Base-by-base conservation (phyloP, 37 sponge, comb jelly and placozoan species). In the Ianthella basta region DNA sequence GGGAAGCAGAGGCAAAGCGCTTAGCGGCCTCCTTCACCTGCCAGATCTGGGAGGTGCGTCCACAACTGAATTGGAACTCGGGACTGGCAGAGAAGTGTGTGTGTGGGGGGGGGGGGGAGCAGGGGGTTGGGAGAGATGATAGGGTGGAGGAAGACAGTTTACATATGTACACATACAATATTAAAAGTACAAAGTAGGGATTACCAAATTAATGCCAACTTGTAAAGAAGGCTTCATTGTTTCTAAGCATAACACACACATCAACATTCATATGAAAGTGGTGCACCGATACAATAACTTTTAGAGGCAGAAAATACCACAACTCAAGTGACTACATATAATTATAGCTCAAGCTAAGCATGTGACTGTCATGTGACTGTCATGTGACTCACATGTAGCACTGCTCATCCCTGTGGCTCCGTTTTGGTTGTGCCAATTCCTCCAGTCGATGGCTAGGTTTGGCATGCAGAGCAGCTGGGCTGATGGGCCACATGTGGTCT, bases 401-500 rank as follows among this genome's bases (percentile, higher is more conserved):
- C 37, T 83, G 81, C 73, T 86, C 83, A 5, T 56, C 59, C 33
- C 82, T 53, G 67, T 91, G 87, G 82, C 91, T 83, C 44, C 60
- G 81, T 80, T 98, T 98, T 19, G 94, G 74, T 5, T 83, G 44
- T 14, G 98, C 87, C 25, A 98, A 91, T 14, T 80, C 36, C 38
- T 68, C 23, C 25, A 92, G 37, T 21, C 98, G 80, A 3, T 65
- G 60, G 16, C 87, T 81, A 29, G 96, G 82, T n/a, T 68, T 29
- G 24, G 92, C 88, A 21, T 33, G 88, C 44, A 95, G 84, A 13
- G 98, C 88, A 37, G 84, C 81, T 69, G 14, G 77, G 30, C 74
- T 95, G 38, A 98, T 20, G 37, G 94, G 92, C 88, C 94, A 91
- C 87, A 98, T 98, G 20, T 94, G 83, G 40, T 95, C 94, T 66